Conservation (phyloP, 2,888 invertebrate species). For the Xestia rhomboidea region DNA sequence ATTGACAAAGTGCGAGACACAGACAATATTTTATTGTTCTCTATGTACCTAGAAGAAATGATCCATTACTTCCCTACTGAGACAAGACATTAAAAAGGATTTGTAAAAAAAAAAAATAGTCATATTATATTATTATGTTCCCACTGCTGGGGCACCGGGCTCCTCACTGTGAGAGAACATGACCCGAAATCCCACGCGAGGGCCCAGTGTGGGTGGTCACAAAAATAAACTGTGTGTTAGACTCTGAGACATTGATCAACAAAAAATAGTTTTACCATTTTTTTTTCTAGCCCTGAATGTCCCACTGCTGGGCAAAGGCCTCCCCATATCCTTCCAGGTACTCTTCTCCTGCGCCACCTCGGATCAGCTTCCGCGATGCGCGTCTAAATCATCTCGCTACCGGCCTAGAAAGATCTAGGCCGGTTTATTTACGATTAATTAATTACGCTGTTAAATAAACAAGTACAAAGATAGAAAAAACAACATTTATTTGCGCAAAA, state of each 20-base stretch:
- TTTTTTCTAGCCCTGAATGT: too few species aligned
- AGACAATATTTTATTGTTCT: not conserved
- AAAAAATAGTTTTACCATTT: not conserved
- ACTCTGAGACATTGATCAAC: too few species aligned
- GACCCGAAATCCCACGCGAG: not conserved
- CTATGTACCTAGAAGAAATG: not conserved
- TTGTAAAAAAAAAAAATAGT: not conserved
- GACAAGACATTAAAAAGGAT: not conserved
- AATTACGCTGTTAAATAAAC: not conserved
- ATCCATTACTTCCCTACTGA: not conserved
- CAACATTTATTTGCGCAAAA: too few species aligned
- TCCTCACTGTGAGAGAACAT: not conserved
- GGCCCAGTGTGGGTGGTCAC: not conserved
- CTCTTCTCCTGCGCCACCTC: too few species aligned
- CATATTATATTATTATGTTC: not conserved
- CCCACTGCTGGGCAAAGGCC: too few species aligned
- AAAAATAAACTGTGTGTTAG: too few species aligned
- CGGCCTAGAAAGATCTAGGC: too few species aligned
- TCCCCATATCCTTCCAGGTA: too few species aligned
- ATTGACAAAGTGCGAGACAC: not conserved
- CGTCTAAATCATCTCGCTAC: too few species aligned
- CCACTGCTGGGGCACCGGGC: not conserved
- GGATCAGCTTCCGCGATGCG: too few species aligned
- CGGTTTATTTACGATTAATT: not conserved
- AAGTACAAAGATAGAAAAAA: not conserved